Percentiles rank a stretch among this genome's conserved stretches.
Evolutionary conservation across 2,797 vertebrate species (phyloP).

Genomic region (Orientallactaga sibirica): DNA sequence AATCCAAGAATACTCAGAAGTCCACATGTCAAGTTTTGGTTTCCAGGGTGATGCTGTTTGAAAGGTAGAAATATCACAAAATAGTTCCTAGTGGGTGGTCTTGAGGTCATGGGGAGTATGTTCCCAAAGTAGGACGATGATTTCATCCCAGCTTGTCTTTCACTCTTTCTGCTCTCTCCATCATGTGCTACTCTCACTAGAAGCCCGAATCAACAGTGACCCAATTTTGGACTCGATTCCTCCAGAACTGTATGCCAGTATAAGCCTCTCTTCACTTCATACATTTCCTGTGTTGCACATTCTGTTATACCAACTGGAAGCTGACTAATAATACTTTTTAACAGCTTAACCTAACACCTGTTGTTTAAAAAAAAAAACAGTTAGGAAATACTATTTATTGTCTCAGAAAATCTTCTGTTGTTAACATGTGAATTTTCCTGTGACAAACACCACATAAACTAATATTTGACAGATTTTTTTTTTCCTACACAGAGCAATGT

Average conservation of each 20-base stretch:
- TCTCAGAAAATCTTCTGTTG: not conserved
- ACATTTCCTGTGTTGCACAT: not conserved
- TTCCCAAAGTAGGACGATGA: no score
- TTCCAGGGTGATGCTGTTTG: not conserved
- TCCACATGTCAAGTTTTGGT: not conserved
- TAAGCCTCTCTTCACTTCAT: not conserved
- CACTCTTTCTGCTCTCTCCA: not conserved
- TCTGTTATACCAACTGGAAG: not conserved
- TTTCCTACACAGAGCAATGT: not conserved
- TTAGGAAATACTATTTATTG: not conserved
- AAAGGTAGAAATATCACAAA: no score
- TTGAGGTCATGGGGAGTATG: no score
- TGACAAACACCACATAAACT: not conserved
- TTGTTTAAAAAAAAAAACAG: not conserved
- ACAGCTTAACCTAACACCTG: not conserved
- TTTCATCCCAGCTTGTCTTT: not conserved
- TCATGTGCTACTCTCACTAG: not conserved
- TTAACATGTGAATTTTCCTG: slow-evolving; percentile 12
- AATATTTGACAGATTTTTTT: not conserved
- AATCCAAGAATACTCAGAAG: not conserved
- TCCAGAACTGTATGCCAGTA: not conserved
- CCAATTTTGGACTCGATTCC: not conserved
- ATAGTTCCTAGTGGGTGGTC: no score
- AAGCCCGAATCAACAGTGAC: not conserved
- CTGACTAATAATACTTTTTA: not conserved